Base-by-base conservation (phyloP, 2,113 vertebrate species). In the Bujurquina vittata region DNA sequence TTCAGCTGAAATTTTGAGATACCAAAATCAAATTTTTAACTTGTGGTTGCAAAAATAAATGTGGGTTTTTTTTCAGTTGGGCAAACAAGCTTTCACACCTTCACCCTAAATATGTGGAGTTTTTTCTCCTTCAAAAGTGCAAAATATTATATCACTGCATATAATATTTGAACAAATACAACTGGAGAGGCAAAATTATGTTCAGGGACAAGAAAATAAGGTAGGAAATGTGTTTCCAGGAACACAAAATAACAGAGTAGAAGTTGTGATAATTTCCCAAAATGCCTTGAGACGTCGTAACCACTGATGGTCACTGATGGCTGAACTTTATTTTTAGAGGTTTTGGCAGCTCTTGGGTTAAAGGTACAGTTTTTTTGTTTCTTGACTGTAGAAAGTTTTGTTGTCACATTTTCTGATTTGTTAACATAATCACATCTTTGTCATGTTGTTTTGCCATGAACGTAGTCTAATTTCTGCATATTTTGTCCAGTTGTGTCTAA, bases 41-140 rank as follows among this genome's bases (percentile, higher is more conserved):
- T 1, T 0, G 37, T n/a, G n/a, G 3, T 37, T 62, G 37, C 60
- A 37, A 63, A 40, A 37, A 22, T 33, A 33, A 22, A 63, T 14
- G 12, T 14, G 2, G 10, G 6, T 61, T 12, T 35, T 35, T 62
- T 35, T 26, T 26, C 26, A 26, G 26, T 26, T 2, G 26, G 2
- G 26, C 2, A 26, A 26, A 26, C 26, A 26, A 10, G 31, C 18
- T 37, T 62, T 20, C 18, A 37, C 7, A 61, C 20, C 0, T 3
- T 35, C 17, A 61, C 33, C 59, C 33, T 33, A 10, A 31, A 33
- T 2, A 26, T 26, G 26, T 26, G 2, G 26, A 26, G 26, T 26
- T 26, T 26, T 26, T 26, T 26, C 26, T 3, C 26, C 26, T 26
- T 26, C 26, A 26, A 26, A 26, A 26, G 26, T 26, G 26, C 3